Base-by-base conservation (phyloP, 1,140 invertebrate genomes). In the Limonius californicus region DNA sequence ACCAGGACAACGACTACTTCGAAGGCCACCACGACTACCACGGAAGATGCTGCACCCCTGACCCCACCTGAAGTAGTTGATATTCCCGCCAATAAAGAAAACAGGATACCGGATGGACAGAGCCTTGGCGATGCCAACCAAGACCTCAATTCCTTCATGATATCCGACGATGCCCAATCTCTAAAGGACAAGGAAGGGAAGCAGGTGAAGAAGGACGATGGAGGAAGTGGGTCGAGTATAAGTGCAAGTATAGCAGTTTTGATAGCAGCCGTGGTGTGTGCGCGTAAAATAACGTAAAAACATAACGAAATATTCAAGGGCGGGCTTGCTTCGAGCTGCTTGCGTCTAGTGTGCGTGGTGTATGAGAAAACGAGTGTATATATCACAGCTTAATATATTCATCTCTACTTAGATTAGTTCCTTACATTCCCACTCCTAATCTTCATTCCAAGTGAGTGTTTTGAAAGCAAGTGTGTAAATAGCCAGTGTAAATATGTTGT, bases 1-100 rank as follows among this genome's bases (percentile, higher is more conserved):
- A 84, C 84, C 3, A 85, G 84, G 0, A 83, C 82, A 0, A 72
- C 79, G 71, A 87, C 84, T 0, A 83, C 83, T 0, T 84, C 82
- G 0, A 85, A 83, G 0, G 83, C 83, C 8, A 63, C 58, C 7
- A 57, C 67, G n/a, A 72, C 79, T 72, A 69, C 78, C 59, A 71
- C 80, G 61, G 71, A 80, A 20, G 75, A 77, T 1, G 70, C 67
- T 27, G 74, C 74, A 19, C 76, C 77, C 15, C 74, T 80, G 43
- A 73, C 76, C 1, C 72, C 77, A 18, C 74, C 74, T 14, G 77
- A 63, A 43, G 15, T 64, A 1, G 18, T 58, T 16, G 45, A 65
- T 15, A 30, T 63, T 43, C 53, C 68, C 60, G 27, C 61, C 57
- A 23, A 62, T 20, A 30, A 57, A 56, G 50, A 65, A 20, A 59